These are phyloP conservation scores for Crambe crambe DNA, from an alignment of 37 sponge, comb jelly and placozoan genomes.

Conservation along the genomic window DNA sequence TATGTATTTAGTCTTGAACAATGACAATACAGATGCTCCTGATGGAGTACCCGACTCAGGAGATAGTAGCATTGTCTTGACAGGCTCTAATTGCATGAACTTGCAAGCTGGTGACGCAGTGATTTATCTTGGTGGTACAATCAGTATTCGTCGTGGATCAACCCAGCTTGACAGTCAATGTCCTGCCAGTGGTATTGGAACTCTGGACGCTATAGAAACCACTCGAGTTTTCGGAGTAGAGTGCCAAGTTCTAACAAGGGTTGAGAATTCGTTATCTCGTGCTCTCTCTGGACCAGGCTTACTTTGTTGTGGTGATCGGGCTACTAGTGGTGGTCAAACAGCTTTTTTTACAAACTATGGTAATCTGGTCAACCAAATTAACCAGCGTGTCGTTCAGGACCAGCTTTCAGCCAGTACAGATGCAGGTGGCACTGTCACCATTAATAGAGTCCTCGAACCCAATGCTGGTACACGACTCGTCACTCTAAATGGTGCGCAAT, in stretches of 20 bases:
- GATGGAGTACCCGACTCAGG: background rate
- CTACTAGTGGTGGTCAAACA: background rate
- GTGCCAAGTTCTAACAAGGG: no score
- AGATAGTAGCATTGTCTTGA: background rate
- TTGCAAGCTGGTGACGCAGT: background rate
- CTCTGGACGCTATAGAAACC: no score
- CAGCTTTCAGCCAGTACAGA: background rate
- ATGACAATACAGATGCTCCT: slow-evolving; percentile 9
- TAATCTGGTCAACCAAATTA: background rate
- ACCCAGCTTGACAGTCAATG: no score
- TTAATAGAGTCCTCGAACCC: background rate
- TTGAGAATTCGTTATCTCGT: background rate
- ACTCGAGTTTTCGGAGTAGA: no score
- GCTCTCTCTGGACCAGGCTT: slow-evolving; percentile 4
- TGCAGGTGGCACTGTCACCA: no score
- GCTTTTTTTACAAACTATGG: background rate
- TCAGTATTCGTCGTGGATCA: background rate
- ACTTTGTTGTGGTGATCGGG: background rate
- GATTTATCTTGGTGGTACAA: background rate
- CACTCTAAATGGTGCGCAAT: background rate
- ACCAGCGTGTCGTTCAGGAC: background rate
- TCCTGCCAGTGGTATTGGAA: no score
- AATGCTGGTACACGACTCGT: background rate
- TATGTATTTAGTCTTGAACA: background rate
- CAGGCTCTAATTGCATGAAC: background rate